Evolutionary conservation across 2,113 vertebrate genomes (phyloP).

Genomic region (Enhydra lutris): DNA sequence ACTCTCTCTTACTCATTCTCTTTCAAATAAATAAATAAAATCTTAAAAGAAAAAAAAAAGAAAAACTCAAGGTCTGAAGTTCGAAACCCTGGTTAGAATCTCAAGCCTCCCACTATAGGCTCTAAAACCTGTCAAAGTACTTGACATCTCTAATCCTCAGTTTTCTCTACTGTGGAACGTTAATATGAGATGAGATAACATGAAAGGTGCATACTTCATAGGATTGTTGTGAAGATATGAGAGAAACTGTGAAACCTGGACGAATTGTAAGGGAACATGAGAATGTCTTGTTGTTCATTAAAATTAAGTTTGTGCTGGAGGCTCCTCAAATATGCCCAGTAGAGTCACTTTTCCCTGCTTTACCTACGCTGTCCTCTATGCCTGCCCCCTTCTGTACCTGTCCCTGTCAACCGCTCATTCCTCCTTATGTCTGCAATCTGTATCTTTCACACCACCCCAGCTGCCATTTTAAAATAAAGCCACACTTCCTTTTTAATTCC

Average conservation of each 20-base stretch:
- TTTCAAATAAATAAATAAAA: neutral
- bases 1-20: neutral
- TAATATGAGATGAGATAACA: neutral
- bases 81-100: neutral
- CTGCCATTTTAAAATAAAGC: neutral
- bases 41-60: too few relatives aligned
- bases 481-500: neutral
- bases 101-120: fast-evolving
- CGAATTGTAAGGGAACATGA: neutral
- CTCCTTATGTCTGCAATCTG: neutral
- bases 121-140: neutral
- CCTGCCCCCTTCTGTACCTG: neutral
- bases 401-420: neutral
- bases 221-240: neutral
- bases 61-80: neutral
- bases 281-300: neutral
- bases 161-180: conserved; percentile 37
- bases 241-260: neutral
- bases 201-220: neutral
- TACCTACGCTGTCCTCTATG: too few relatives aligned
- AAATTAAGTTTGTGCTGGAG: neutral
- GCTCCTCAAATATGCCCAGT: neutral
- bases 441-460: neutral
- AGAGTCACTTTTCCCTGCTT: neutral
- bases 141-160: neutral